Evolutionary conservation across 2,113 vertebrate genomes (phyloP), one percentile per base, ranked within the genome.

Genomic region (Crocuta crocuta): DNA sequence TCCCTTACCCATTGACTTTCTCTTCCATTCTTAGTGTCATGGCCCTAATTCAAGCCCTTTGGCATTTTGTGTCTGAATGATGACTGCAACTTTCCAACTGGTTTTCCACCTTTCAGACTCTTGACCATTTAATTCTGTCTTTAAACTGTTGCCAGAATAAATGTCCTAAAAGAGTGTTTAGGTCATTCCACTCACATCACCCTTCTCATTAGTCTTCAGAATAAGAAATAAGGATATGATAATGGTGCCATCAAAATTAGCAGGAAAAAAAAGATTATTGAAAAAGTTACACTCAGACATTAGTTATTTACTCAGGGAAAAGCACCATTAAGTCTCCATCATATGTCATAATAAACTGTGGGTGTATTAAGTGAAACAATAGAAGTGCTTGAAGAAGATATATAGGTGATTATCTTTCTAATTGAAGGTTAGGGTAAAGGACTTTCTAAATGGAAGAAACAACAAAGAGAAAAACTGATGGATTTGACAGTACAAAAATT

Each of bases 61-160:
- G 24, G 5, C n/a, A 50, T 94, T 58, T 71, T 92, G 23, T 81
- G 39, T 43, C 24, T 82, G 48, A 43, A 39, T 48, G 24, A 66
- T 26, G n/a, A 8, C 26, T 35, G 2, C 12, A 48, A 19, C 11
- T 78, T 89, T 86, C 58, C 24, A 61, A 4, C 16, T 86, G 45
- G 45, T 50, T 28, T 78, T 65, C 35, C 10, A 45, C 3, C 9
- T 93, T 71, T 71, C 23, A 12, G 61, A 39, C 28, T 95, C 61
- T 45, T 70, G 55, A 79, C 33, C 11, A 50, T 45, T 58, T 65
- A 70, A 81, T 71, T 43, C 28, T 66, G 74, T 83, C 68, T 93
- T 78, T 33, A 92, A 26, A 86, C 31, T 84, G 4, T 91, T 76
- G 74, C 50, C 74, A 82, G 39, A 88, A 89, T 93, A 73, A 91